Conservation (phyloP, 2,113 vertebrate species). For the Catagonus wagneri region DNA sequence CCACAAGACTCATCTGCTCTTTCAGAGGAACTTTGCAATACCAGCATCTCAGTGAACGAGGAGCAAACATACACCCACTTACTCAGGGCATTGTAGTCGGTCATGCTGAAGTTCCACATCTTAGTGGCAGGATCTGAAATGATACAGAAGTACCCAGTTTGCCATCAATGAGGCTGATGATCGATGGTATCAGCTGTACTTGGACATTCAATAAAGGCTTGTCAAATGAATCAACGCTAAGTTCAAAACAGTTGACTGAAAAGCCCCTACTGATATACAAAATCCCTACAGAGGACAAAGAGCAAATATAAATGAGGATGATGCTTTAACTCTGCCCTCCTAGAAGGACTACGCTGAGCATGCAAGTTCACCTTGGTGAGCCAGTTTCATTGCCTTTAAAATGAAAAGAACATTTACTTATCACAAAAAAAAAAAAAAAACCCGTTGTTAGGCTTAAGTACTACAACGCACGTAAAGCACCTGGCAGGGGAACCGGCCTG, state of each 20-base stretch:
- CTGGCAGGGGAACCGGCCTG: background rate
- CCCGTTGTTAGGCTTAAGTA: background rate
- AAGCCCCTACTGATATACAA: background rate
- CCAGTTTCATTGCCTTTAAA: background rate
- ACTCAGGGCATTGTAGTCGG: conserved; percentile 93
- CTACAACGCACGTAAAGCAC: background rate
- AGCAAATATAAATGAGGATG: background rate
- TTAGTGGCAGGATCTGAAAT: conserved; percentile 93
- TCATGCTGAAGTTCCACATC: conserved; percentile 95
- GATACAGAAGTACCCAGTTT: conserved; percentile 53
- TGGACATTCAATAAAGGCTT: background rate
- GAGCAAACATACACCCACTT: conserved; percentile 78
- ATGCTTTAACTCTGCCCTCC: background rate
- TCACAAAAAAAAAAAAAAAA: background rate
- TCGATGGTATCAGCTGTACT: background rate
- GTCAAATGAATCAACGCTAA: background rate
- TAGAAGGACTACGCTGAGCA: background rate
- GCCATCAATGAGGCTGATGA: background rate
- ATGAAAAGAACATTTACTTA: background rate
- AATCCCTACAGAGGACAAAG: background rate
- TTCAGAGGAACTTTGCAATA: background rate
- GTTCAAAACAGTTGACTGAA: background rate
- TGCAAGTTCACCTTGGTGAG: background rate
- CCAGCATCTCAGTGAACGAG: background rate
- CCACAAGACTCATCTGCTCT: background rate